phyloP scores from a whole-genome alignment of 2,113 vertebrate species.

The Tachuris rubrigastra region DNA sequence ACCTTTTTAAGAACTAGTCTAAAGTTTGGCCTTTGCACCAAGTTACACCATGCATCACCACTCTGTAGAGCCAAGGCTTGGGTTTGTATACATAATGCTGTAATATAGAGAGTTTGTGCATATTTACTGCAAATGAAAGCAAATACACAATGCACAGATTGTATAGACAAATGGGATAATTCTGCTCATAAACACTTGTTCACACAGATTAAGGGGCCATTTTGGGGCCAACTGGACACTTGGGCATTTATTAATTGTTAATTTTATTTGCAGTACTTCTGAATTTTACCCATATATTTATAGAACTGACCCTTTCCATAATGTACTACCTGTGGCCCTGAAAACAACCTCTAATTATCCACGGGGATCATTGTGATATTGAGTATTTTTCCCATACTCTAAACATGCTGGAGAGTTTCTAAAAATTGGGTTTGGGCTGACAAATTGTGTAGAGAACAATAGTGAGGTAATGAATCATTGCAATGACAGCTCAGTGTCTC shows the following conservation, averaged over 20 bases:
- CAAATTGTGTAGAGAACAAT: neutral
- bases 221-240: neutral
- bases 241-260: neutral
- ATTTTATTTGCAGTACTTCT: neutral
- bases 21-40: neutral
- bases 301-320: neutral
- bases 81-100: neutral
- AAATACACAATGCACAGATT: neutral
- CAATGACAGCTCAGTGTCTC: neutral
- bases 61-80: neutral
- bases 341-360: neutral
- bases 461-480: neutral
- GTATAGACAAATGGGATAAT: neutral
- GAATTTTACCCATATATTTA: neutral
- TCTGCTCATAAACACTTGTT: neutral
- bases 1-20: neutral
- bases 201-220: neutral
- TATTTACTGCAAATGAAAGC: neutral
- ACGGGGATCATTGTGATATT: neutral
- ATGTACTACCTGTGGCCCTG: neutral
- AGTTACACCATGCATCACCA: accelerated
- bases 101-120: neutral
- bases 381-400: neutral
- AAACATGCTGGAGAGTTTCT: neutral
- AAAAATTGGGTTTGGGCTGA: neutral